Conservation (phyloP, 2,888 invertebrate genomes). For the Campoletis raptor region DNA sequence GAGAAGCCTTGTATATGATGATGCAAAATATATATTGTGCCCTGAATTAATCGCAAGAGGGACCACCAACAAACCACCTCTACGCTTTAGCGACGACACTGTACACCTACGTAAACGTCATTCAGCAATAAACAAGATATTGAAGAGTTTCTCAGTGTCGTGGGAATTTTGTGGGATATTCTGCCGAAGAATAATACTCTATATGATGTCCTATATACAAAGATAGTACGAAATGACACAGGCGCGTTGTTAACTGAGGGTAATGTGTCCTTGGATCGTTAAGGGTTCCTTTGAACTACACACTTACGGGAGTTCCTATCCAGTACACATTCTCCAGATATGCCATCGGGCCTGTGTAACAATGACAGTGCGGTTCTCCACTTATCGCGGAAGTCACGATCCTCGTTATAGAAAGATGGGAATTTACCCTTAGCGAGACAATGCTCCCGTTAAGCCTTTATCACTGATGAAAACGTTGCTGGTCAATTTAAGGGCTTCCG, state of each 20-base stretch:
- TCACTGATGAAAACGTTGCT: constrained; percentile 27
- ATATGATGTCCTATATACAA: not conserved
- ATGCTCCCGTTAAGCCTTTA: constrained; percentile 28
- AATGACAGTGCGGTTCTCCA: constrained; percentile 60
- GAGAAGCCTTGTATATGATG: not conserved
- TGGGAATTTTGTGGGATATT: not conserved
- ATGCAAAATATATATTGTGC: not conserved
- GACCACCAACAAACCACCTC: not conserved
- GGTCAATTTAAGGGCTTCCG: constrained; percentile 6
- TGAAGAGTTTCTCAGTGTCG: not conserved
- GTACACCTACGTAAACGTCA: not conserved
- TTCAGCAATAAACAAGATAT: not conserved
- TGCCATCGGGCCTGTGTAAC: constrained; percentile 32
- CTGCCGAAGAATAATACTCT: not conserved
- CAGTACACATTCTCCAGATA: constrained; percentile 36
- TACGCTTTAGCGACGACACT: not conserved
- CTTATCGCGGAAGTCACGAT: constrained; percentile 68
- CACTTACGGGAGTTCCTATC: constrained; percentile 16
- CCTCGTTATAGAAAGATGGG: constrained; percentile 60
- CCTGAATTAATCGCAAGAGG: not conserved
- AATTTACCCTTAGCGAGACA: constrained; percentile 24
- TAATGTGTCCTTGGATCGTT: constrained; percentile 39
- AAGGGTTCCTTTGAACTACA: constrained; percentile 29
- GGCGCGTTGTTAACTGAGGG: constrained; percentile 43
- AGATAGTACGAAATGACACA: constrained; percentile 8